Evolutionary conservation across 2,888 invertebrate genomes (phyloP), one percentile per base, ranked within the genome.

Genomic region (Drosophila longiperda): DNA sequence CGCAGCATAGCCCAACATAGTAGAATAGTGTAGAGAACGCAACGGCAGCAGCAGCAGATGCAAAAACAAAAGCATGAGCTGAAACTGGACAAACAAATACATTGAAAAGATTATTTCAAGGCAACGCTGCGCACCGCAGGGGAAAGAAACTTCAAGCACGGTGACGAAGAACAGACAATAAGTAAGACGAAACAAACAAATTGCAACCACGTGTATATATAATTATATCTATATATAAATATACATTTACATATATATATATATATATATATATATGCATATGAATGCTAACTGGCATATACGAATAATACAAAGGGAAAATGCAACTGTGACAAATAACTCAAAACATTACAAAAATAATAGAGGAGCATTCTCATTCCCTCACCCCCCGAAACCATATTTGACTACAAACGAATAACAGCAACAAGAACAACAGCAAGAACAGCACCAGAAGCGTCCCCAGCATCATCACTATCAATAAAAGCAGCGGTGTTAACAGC

Each of bases 41-140:
- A 59, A 54, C 38, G 34, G 48, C 66, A 72, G 53, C 67, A 75
- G 61, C 61, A 62, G 49, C 73, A 75, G 59, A 68, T 52, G 57
- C 63, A 38, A 32, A 45, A 54, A 45, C 49, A 36, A 63, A 64
- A 61, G 77, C 74, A 78, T 78, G 77, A 77, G 78, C 66, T 78
- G 75, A 78, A 65, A 61, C 66, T 78, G 67, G 60, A 73, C 73
- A 73, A 62, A 73, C 72, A 65, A 33, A 61, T 52, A 64, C 54
- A 40, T 17, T 55, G 57, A 66, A 57, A 71, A 78, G 80, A 79
- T 72, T 61, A 75, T 75, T 75, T 79, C 73, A 78, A 75, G 79
- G 78, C 79, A 78, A 68, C 66, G 75, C 72, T 66, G 75, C 61
- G 64, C 64, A 62, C 32, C 64, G 70, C 53, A 78, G 64, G 75